A percentile compares a stretch with the other conserved stretches of the same genome.
Conservation (phyloP, 37 sponge, comb jelly and placozoan species). For the Aplysina aerophoba region DNA sequence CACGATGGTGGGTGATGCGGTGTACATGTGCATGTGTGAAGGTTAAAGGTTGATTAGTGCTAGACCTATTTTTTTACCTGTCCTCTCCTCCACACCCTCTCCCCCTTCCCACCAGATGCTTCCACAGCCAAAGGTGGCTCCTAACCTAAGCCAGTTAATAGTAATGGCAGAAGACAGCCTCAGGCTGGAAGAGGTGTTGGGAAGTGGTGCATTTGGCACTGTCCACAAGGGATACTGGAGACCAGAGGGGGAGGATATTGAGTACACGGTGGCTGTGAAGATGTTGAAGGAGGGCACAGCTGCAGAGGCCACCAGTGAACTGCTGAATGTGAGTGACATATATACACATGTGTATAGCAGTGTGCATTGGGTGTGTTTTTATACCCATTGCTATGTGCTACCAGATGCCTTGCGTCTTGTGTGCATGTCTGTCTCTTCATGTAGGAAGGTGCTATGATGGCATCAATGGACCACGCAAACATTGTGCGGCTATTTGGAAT, state of each 20-base stretch:
- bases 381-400: not conserved
- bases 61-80: no score
- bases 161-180: conserved; percentile 59
- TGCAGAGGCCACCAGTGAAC: conserved; percentile 63
- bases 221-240: conserved; percentile 90
- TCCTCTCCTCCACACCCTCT: no score
- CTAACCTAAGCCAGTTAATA: conserved; percentile 58
- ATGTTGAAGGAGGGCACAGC: conserved; percentile 78
- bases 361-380: conserved; percentile 11
- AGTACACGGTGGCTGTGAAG: conserved; percentile 84
- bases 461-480: conserved; percentile 84
- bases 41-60: no score
- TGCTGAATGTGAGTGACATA: conserved; percentile 62
- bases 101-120: conserved; percentile 39
- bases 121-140: conserved; percentile 71
- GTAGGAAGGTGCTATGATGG: conserved; percentile 90
- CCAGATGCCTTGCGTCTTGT: not conserved
- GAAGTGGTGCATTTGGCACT: conserved; percentile 95
- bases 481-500: conserved; percentile 82
- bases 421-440: not conserved
- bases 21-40: conserved; percentile 20
- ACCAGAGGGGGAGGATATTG: conserved; percentile 52
- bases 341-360: not conserved
- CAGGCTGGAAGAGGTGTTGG: conserved; percentile 68
- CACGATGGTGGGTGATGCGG: not conserved